phyloP scores from a whole-genome alignment of 1,140 invertebrate genomes.

The Paralvinella palmiformis region DNA sequence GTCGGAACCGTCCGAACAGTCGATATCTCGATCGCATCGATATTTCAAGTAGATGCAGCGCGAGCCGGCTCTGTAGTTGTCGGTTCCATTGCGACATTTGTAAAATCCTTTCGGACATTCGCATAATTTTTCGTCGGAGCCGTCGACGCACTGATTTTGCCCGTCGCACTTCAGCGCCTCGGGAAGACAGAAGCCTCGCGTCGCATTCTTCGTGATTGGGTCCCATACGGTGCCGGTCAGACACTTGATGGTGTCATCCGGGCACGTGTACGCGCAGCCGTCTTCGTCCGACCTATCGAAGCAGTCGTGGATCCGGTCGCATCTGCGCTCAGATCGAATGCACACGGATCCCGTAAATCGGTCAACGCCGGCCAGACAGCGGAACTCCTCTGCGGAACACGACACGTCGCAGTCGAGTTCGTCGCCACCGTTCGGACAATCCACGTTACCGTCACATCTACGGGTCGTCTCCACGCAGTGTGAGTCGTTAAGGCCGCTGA shows the following conservation, averaged over 20 bases:
- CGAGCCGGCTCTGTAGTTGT: neutral
- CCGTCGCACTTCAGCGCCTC: neutral
- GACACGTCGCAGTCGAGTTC: neutral
- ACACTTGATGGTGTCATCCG: neutral
- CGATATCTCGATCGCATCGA: slow-evolving; percentile 6
- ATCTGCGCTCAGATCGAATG: neutral
- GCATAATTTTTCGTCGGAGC: slow-evolving; percentile 15
- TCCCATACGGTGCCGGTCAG: neutral
- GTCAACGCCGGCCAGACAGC: neutral
- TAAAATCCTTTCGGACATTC: neutral
- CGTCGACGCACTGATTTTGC: slow-evolving; percentile 6
- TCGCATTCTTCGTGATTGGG: neutral
- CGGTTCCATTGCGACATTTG: slow-evolving; percentile 1
- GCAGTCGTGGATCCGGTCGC: neutral
- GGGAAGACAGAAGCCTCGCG: neutral
- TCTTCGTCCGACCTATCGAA: slow-evolving; percentile 1
- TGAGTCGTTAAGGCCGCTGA: neutral
- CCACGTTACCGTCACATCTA: neutral
- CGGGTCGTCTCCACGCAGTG: neutral
- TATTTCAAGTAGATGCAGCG: slow-evolving; percentile 5
- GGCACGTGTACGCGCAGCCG: neutral
- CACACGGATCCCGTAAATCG: neutral
- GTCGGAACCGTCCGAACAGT: slow-evolving; percentile 16
- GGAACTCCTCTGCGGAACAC: neutral
- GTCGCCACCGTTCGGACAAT: neutral